Percentiles rank a stretch among this genome's conserved stretches.
Conservation (phyloP, 2,113 vertebrate genomes). For the Daboia siamensis region DNA sequence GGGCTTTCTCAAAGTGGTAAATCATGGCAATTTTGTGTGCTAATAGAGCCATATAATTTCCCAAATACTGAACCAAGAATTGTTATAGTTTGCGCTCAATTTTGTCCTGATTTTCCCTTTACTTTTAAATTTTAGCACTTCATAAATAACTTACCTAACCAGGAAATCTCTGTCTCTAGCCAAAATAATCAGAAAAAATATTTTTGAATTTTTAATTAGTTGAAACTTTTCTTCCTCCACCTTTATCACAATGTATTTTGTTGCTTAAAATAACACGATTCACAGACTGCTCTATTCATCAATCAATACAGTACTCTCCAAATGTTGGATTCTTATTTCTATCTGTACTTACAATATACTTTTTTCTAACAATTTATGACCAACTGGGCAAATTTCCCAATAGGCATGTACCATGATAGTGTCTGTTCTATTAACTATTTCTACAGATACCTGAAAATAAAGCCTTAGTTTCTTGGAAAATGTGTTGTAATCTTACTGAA, state of each 20-base stretch:
- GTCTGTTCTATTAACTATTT: conserved; percentile 1
- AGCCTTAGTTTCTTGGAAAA: background rate
- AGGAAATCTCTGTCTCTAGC: background rate
- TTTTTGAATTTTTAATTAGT: background rate
- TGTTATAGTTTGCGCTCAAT: background rate
- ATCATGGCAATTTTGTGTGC: background rate
- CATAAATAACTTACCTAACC: background rate
- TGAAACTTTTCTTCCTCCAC: background rate
- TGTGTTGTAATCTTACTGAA: background rate
- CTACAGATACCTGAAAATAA: fast-evolving
- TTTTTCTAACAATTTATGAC: background rate
- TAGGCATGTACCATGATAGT: background rate
- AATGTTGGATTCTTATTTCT: background rate
- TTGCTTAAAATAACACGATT: background rate
- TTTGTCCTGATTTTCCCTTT: background rate
- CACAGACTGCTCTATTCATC: background rate
- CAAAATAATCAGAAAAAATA: background rate
- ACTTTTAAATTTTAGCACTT: background rate
- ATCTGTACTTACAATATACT: background rate
- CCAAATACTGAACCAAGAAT: background rate
- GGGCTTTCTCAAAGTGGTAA: background rate
- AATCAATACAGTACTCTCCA: background rate
- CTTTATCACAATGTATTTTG: background rate
- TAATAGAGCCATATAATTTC: background rate
- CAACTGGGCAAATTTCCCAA: background rate